Base-by-base conservation (phyloP, 2,888 invertebrate species). In the Metacarcinus magister region DNA sequence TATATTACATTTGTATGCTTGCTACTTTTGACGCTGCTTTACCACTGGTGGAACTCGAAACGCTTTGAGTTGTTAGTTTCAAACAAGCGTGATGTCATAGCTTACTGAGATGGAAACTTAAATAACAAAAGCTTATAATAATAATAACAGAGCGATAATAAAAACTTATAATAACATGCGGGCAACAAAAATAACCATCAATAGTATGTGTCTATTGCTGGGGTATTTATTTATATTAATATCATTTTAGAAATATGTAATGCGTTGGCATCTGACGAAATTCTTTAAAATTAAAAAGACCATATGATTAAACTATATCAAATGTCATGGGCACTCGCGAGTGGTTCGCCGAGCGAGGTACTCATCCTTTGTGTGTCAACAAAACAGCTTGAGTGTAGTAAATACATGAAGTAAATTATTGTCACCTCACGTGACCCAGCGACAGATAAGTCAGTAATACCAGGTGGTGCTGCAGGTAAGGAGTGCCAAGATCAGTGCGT, bases 391-490 rank as follows among this genome's bases (percentile, higher is more conserved):
- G 87, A 75, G 28, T 75, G 75, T 75, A 7, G 7, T 32, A 82
- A 2, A 87, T 87, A 13, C 39, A 87, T 87, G 16, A 32, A 39
- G 39, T 32, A 87, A 28, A 39, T 39, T 32, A 32, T 32, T 39
- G 32, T 87, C 39, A 39, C 87, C 75, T 75, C 87, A 87, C 39
- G 39, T 87, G 87, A 13, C 23, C 48, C 19, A 95, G 23, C 16
- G 39, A 91, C 92, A 93, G 92, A 93, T n/a, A 87, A 67, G 28
- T 90, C 92, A 93, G 91, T 96, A 96, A 96, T 95, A 82, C 94
- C 96, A 96, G 97, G 94, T 96, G 96, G 94, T 97, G 96, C 94
- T 54, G 87, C 96, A 93, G 95, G 95, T 93, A 94, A 95, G 82
- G 96, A 94, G 95, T 96, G 96, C 93, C 93, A 90, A 91, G 95